These are phyloP conservation scores for Acanthurus lineatus DNA, from an alignment of 2,797 vertebrate genomes.

Conservation along the genomic window DNA sequence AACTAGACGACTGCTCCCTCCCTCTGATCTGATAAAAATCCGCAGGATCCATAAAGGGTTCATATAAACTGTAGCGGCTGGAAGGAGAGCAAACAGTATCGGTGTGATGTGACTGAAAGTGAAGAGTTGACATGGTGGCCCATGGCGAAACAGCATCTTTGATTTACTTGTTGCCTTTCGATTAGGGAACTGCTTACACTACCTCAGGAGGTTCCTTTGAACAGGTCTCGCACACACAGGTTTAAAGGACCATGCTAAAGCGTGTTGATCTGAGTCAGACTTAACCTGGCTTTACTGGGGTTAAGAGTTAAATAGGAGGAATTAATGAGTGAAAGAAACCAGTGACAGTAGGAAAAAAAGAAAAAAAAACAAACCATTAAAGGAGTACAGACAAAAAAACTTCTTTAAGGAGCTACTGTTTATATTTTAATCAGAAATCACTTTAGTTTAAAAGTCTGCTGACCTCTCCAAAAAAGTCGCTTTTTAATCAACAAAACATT, in stretches of 20 bases:
- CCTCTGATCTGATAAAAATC: neutral
- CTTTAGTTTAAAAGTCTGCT: conserved; percentile 20
- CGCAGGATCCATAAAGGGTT: neutral
- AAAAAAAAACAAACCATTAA: conserved; percentile 7
- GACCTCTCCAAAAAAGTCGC: neutral
- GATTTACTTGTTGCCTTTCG: conserved; percentile 21
- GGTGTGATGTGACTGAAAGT: conserved; percentile 5
- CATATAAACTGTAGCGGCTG: neutral
- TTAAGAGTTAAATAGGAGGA: conserved; percentile 32
- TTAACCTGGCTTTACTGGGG: conserved; percentile 43
- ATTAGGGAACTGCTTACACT: conserved; percentile 17
- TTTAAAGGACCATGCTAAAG: conserved; percentile 51
- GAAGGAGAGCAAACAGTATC: neutral
- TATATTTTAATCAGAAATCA: neutral
- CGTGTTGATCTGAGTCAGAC: conserved; percentile 40
- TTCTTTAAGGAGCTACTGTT: neutral
- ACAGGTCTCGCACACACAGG: conserved; percentile 3
- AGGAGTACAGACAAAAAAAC: neutral
- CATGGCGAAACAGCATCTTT: neutral
- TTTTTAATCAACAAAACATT: neutral
- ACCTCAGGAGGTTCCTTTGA: conserved; percentile 22
- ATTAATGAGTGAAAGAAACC: conserved; percentile 13
- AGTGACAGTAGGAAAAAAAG: conserved; percentile 12
- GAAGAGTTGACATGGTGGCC: neutral
- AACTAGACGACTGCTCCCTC: neutral